These are phyloP conservation scores for Caenorhabditis brenneri DNA, from an alignment of 1,140 invertebrate species.

Conservation along the genomic window DNA sequence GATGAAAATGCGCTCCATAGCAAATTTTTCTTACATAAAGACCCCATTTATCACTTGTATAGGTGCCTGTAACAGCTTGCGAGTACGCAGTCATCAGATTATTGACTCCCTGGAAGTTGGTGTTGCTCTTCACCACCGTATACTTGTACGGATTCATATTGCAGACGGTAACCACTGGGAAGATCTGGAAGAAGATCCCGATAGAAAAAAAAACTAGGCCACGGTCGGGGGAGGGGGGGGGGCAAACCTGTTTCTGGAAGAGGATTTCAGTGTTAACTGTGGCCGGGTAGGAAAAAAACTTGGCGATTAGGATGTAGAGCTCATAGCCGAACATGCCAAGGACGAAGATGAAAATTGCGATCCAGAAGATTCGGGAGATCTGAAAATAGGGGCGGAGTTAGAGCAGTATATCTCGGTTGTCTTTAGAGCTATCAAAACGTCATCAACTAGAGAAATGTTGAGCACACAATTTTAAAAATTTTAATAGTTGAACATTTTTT, in stretches of 20 bases:
- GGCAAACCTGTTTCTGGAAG: slow-evolving; percentile 40
- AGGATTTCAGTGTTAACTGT: slow-evolving; percentile 42
- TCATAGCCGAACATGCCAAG: slow-evolving; percentile 46
- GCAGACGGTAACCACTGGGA: slow-evolving; percentile 48
- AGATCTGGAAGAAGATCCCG: slow-evolving; percentile 29
- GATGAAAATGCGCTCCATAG: neutral
- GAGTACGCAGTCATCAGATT: neutral
- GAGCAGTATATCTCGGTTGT: too few species aligned
- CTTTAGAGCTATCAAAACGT: too few species aligned
- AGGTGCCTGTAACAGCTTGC: neutral
- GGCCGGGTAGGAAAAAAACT: slow-evolving; percentile 42
- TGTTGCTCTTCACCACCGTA: slow-evolving; percentile 6
- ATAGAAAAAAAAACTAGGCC: too few species aligned
- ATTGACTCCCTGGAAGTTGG: slow-evolving; percentile 20
- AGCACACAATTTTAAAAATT: too few species aligned
- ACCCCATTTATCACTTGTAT: slow-evolving; percentile 10
- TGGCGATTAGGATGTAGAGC: slow-evolving; percentile 46
- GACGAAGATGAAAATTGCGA: neutral
- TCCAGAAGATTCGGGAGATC: slow-evolving; percentile 45
- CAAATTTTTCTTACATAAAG: slow-evolving; percentile 22
- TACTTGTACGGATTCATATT: slow-evolving; percentile 48
- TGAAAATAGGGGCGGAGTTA: neutral
- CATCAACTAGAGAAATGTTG: too few species aligned
- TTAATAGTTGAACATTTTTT: too few species aligned
- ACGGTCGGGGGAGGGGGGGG: too few species aligned